Percentiles rank a stretch among this genome's conserved stretches.
Conservation (phyloP, 2,888 invertebrate species). For the Alentia gelatinosa region DNA sequence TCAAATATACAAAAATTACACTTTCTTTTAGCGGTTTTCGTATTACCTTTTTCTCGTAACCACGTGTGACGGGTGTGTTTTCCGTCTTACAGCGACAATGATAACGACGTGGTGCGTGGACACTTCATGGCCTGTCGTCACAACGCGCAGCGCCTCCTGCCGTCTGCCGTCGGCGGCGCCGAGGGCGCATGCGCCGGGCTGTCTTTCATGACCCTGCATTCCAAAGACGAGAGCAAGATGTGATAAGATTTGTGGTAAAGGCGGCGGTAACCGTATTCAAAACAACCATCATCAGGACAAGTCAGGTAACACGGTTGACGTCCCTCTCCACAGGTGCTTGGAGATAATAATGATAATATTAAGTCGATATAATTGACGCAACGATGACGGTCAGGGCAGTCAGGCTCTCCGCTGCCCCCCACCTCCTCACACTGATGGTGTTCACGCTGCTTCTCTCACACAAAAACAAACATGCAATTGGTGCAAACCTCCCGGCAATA, state of each 20-base stretch:
- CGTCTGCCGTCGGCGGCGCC: neutral
- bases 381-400: conserved; percentile 19
- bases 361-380: conserved; percentile 45
- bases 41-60: no score
- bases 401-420: conserved; percentile 35
- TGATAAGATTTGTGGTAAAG: conserved; percentile 55
- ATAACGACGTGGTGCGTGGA: conserved; percentile 30
- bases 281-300: neutral
- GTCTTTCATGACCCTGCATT: conserved; percentile 57
- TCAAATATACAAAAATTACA: no score
- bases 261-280: conserved; percentile 21
- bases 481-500: conserved; percentile 54
- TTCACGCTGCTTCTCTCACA: conserved; percentile 47
- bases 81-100: conserved; percentile 14
- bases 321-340: conserved; percentile 43
- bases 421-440: conserved; percentile 24
- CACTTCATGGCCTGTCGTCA: conserved; percentile 48
- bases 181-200: conserved; percentile 18
- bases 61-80: conserved; percentile 63
- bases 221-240: conserved; percentile 55
- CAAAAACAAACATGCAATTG: conserved; percentile 41
- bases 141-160: conserved; percentile 32
- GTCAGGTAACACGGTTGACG: conserved; percentile 41
- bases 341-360: no score
- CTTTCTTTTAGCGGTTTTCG: no score